Conservation (phyloP, 2,113 vertebrate species). For the Callaeas wilsoni region DNA sequence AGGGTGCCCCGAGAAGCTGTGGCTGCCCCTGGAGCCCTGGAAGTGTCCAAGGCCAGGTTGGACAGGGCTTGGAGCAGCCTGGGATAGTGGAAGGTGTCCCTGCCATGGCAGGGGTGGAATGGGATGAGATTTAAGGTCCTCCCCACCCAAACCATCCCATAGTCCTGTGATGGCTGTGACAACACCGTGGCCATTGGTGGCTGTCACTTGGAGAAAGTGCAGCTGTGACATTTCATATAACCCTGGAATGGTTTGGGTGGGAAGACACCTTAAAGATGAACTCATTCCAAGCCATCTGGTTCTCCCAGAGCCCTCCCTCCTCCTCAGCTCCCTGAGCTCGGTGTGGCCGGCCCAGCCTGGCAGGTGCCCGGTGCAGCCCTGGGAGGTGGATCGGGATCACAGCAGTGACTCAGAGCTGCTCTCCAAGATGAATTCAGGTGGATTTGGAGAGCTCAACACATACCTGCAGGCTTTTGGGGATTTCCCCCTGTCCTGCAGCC, state of each 20-base stretch:
- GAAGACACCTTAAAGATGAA: background rate
- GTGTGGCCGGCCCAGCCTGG: background rate
- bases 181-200: background rate
- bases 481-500: background rate
- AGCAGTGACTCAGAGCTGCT: background rate
- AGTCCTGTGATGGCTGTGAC: background rate
- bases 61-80: background rate
- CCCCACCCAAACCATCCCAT: background rate
- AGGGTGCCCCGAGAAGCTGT: background rate
- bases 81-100: background rate
- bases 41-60: background rate
- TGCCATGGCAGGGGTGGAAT: background rate
- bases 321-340: fast-evolving
- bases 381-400: background rate
- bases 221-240: background rate
- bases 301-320: background rate
- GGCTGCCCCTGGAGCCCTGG: background rate
- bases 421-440: background rate
- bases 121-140: background rate
- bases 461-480: background rate
- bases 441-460: background rate
- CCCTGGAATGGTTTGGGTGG: background rate
- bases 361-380: background rate
- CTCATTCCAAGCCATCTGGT: background rate
- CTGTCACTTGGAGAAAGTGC: background rate